Evolutionary conservation across 2,113 vertebrate species (phyloP).

Genomic region (Lamprotornis superbus): DNA sequence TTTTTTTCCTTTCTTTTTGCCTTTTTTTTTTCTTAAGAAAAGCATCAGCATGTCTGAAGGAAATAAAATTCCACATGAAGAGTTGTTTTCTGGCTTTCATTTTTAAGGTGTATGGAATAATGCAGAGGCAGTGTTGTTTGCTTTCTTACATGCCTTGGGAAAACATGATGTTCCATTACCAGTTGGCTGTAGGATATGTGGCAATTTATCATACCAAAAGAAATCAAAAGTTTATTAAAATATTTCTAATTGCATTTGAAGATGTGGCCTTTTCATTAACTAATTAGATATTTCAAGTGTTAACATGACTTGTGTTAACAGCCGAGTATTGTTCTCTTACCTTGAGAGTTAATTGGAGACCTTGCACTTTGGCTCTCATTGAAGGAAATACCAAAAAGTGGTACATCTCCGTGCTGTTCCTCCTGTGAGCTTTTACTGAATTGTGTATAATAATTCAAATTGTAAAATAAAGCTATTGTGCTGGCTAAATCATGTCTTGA

Average conservation of each 20-base stretch:
- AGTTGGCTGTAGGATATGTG: background rate
- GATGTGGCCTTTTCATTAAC: conserved; percentile 28
- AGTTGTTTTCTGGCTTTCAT: background rate
- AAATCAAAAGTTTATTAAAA: background rate
- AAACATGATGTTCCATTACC: background rate
- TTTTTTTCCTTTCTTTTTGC: background rate
- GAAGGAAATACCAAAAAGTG: background rate
- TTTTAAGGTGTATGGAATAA: background rate
- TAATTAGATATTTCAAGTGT: background rate
- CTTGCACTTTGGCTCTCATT: background rate
- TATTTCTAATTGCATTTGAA: background rate
- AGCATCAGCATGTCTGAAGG: background rate
- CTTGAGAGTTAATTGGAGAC: background rate
- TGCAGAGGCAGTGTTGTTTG: background rate
- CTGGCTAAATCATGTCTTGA: background rate
- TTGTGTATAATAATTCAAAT: background rate
- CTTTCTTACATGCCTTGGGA: background rate
- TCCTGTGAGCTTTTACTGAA: background rate
- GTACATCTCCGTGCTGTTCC: background rate
- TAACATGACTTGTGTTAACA: background rate
- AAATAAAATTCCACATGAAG: background rate
- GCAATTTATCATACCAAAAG: background rate
- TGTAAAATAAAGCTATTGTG: conserved; percentile 3
- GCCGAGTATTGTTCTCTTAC: background rate
- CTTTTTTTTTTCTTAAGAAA: background rate